Evolutionary conservation across 2,888 invertebrate species (phyloP).

Genomic region (Prenolepis imparis): DNA sequence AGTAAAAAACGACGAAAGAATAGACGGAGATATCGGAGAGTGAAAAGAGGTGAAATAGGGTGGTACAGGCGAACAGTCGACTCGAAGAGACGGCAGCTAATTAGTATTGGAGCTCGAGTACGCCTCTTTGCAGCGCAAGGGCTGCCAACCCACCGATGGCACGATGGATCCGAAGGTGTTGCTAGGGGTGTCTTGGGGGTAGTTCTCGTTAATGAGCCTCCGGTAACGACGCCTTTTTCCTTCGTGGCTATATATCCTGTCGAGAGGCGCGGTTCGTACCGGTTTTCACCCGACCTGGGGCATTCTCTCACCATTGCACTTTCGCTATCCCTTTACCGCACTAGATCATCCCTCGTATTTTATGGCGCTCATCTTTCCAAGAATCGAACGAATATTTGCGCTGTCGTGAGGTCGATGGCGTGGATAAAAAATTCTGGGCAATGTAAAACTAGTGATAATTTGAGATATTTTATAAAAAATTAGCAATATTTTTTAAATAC

Average conservation of each 20-base stretch:
- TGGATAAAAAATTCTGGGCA: background rate
- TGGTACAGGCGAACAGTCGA: slow-evolving; percentile 64
- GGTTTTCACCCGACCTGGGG: slow-evolving; percentile 42
- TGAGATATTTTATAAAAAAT: background rate
- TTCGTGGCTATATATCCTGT: slow-evolving; percentile 76
- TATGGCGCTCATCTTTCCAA: slow-evolving; percentile 47
- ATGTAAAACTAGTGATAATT: slow-evolving; percentile 9
- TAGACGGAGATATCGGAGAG: slow-evolving; percentile 35
- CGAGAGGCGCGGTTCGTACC: slow-evolving; percentile 60
- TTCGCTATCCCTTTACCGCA: slow-evolving; percentile 50
- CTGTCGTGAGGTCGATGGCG: slow-evolving; percentile 54
- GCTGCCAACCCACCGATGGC: slow-evolving; percentile 47
- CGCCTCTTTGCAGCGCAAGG: slow-evolving; percentile 56
- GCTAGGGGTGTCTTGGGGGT: slow-evolving; percentile 81
- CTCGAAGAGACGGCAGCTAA: slow-evolving; percentile 75
- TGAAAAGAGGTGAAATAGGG: slow-evolving; percentile 52
- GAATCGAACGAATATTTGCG: slow-evolving; percentile 63
- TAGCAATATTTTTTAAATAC: background rate
- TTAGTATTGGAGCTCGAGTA: slow-evolving; percentile 79
- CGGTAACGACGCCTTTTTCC: slow-evolving; percentile 83
- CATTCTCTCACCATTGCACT: slow-evolving; percentile 53
- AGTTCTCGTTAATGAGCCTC: slow-evolving; percentile 84
- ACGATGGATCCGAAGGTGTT: slow-evolving; percentile 74
- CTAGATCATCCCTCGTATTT: slow-evolving; percentile 63
- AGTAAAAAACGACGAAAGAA: slow-evolving; percentile 32